Conservation (phyloP, 2,113 vertebrate genomes). For the Lipophrys pholis region DNA sequence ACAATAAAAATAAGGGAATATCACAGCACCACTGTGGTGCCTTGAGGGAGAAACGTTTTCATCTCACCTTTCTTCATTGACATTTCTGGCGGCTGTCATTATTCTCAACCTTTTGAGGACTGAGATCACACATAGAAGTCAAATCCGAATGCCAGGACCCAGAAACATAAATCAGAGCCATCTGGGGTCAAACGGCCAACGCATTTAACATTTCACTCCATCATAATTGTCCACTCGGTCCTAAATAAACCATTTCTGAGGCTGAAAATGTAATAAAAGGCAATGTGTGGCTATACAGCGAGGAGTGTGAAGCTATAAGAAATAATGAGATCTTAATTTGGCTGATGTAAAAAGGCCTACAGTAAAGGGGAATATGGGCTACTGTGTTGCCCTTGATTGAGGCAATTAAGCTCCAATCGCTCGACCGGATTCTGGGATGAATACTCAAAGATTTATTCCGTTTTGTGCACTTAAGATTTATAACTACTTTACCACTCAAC, state of each 20-base stretch:
- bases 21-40: background rate
- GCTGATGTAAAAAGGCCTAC: background rate
- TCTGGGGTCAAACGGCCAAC: background rate
- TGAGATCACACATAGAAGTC: background rate
- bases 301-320: background rate
- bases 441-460: background rate
- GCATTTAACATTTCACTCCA: background rate
- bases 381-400: background rate
- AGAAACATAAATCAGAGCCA: conserved; percentile 21
- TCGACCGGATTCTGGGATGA: background rate
- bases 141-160: conserved; percentile 4
- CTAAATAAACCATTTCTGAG: background rate
- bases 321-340: background rate
- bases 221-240: background rate
- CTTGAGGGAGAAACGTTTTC: conserved; percentile 13
- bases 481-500: background rate
- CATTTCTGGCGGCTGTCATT: conserved; percentile 10
- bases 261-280: background rate
- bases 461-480: background rate
- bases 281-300: background rate
- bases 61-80: conserved; percentile 5
- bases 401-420: background rate
- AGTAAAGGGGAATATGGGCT: background rate
- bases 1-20: conserved; percentile 8
- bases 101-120: conserved; percentile 1